These are phyloP conservation scores for Coelinius sp. DNA, from an alignment of 2,888 invertebrate species.

Conservation along the genomic window DNA sequence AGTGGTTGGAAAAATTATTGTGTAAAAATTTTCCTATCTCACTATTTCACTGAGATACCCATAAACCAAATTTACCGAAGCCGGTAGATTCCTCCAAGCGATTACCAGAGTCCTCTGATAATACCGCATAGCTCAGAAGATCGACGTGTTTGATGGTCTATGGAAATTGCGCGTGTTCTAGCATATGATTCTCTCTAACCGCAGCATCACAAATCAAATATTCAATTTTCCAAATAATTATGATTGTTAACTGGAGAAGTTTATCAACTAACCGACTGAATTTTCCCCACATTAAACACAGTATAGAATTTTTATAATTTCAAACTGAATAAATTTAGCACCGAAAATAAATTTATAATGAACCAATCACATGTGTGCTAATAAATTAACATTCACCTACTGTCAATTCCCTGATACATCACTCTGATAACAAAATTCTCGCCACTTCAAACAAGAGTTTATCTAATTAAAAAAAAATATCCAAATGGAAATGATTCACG, in stretches of 20 bases:
- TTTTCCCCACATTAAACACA: not conserved
- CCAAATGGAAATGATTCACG: not conserved
- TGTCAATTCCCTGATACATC: not conserved
- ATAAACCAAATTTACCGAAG: slow-evolving; percentile 2
- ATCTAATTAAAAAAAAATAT: not conserved
- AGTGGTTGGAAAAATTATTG: slow-evolving; percentile 12
- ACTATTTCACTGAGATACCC: not conserved
- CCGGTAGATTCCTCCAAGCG: not conserved
- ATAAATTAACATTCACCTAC: not conserved
- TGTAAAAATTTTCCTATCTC: slow-evolving; percentile 19
- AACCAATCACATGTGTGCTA: not conserved
- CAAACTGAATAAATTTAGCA: no score
- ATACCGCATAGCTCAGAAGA: not conserved
- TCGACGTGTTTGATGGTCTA: slow-evolving; percentile 18
- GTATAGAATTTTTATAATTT: no score
- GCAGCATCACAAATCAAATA: not conserved
- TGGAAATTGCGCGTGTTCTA: slow-evolving; percentile 17
- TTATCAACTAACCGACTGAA: not conserved
- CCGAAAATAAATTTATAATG: no score
- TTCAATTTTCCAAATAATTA: slow-evolving; percentile 5
- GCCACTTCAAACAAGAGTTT: not conserved
- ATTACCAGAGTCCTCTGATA: slow-evolving; percentile 7
- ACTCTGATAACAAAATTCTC: not conserved
- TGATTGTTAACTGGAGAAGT: not conserved
- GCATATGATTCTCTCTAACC: slow-evolving; percentile 12